Conservation (phyloP, 1,140 invertebrate species). For the Drosophila kurseongensis region DNA sequence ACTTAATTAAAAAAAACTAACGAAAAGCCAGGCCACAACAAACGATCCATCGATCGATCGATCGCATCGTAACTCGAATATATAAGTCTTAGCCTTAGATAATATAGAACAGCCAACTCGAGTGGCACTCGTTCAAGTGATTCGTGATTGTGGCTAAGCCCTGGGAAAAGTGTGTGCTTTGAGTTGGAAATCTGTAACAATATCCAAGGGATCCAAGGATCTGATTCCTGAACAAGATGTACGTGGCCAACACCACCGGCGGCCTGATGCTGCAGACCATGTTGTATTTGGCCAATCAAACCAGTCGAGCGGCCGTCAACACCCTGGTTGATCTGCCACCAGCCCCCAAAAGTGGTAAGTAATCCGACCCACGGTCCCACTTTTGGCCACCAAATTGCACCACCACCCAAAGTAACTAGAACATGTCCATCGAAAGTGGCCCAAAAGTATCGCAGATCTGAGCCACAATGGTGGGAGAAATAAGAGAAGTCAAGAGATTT, state of each 20-base stretch:
- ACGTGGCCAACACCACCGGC: conserved; percentile 79
- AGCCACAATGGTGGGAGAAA: neutral
- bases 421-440: conserved; percentile 2
- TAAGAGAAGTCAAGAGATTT: neutral
- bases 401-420: neutral
- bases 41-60: conserved; percentile 10
- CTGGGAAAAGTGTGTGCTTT: conserved; percentile 1
- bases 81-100: conserved; percentile 32
- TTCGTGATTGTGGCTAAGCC: conserved; percentile 15
- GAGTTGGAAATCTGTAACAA: too few species aligned
- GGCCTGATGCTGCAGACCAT: conserved; percentile 83
- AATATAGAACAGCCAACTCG: conserved; percentile 9
- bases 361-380: neutral
- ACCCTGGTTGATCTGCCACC: conserved; percentile 77
- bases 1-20: conserved; percentile 53
- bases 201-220: neutral
- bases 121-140: conserved; percentile 23
- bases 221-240: conserved; percentile 41
- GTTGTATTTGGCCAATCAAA: conserved; percentile 83
- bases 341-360: conserved; percentile 81
- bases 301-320: conserved; percentile 76
- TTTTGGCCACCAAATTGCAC: neutral
- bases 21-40: conserved; percentile 11
- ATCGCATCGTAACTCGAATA: conserved; percentile 15
- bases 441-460: neutral